Percentiles rank a stretch among this genome's conserved stretches.
These are phyloP conservation scores for Torymus aiolomorphi DNA, from an alignment of 2,888 invertebrate genomes.

Conservation along the genomic window DNA sequence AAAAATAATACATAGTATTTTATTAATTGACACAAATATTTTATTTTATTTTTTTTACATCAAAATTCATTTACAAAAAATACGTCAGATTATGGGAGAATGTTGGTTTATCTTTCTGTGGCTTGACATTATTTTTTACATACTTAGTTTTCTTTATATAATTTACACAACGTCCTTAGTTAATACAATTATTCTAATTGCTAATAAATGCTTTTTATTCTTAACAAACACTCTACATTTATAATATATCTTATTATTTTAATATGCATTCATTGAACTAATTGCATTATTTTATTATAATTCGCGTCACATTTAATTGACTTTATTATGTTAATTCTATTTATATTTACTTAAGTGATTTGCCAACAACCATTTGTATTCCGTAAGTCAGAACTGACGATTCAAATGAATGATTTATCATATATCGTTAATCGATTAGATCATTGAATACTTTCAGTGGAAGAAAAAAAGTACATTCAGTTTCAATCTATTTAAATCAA, in stretches of 20 bases:
- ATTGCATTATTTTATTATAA: constrained; percentile 35
- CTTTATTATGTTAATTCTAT: constrained; percentile 14
- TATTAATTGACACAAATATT: too few species aligned
- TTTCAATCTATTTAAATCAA: too few species aligned
- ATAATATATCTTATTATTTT: constrained; percentile 16
- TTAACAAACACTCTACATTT: constrained; percentile 11
- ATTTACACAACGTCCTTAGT: constrained; percentile 33
- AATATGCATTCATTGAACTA: constrained; percentile 10
- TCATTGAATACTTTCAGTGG: neutral
- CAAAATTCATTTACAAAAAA: neutral
- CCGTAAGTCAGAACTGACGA: neutral
- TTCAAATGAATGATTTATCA: neutral
- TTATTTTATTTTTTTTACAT: too few species aligned
- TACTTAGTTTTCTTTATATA: neutral
- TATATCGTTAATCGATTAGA: neutral
- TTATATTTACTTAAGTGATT: constrained; percentile 29
- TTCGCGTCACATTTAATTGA: too few species aligned
- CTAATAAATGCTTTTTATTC: constrained; percentile 15
- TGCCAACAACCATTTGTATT: neutral
- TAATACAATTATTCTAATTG: constrained; percentile 16
- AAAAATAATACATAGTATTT: too few species aligned
- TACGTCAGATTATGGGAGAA: constrained; percentile 8
- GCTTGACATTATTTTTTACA: too few species aligned
- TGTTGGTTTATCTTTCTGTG: constrained; percentile 3
- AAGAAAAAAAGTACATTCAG: too few species aligned